Evolutionary conservation across 1,140 invertebrate species (phyloP).

Genomic region (Halesus radiatus): DNA sequence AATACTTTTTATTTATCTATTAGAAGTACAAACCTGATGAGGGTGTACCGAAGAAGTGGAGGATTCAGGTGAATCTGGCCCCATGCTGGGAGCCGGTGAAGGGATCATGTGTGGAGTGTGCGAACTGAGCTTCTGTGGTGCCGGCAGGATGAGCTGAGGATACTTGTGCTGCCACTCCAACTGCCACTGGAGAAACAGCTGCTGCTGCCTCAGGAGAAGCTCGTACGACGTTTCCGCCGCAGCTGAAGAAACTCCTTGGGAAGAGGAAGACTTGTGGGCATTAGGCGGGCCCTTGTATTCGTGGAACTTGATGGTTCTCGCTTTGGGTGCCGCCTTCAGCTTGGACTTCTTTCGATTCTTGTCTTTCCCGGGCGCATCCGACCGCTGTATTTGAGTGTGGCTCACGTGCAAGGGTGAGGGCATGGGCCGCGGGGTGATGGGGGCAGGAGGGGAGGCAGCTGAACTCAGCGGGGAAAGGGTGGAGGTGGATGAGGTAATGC

Average conservation of each 20-base stretch:
- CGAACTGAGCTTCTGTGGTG: constrained; percentile 72
- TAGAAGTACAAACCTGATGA: constrained; percentile 44
- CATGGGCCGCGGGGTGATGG: constrained; percentile 67
- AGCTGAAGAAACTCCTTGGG: constrained; percentile 66
- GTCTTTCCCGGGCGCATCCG: constrained; percentile 82
- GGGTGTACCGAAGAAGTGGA: constrained; percentile 51
- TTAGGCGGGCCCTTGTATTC: constrained; percentile 98
- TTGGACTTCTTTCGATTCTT: constrained; percentile 93
- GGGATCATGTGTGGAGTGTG: constrained; percentile 65
- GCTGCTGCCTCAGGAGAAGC: constrained; percentile 92
- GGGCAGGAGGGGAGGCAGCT: constrained; percentile 73
- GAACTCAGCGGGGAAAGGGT: constrained; percentile 82
- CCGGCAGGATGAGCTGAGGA: constrained; percentile 84
- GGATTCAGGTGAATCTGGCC: constrained; percentile 59
- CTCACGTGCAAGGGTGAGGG: constrained; percentile 70
- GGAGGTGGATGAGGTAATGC: constrained; percentile 74
- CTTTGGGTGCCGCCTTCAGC: constrained; percentile 86
- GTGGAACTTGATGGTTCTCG: constrained; percentile 96
- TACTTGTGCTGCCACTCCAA: constrained; percentile 86
- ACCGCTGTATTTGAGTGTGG: constrained; percentile 71
- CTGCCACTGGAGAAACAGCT: constrained; percentile 92
- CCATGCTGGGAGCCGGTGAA: constrained; percentile 63
- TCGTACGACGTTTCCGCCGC: constrained; percentile 89
- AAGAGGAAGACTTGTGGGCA: constrained; percentile 80
- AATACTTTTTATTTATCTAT: too few species aligned